Base-by-base conservation (phyloP, 1,140 invertebrate species). In the Formica selysi region DNA sequence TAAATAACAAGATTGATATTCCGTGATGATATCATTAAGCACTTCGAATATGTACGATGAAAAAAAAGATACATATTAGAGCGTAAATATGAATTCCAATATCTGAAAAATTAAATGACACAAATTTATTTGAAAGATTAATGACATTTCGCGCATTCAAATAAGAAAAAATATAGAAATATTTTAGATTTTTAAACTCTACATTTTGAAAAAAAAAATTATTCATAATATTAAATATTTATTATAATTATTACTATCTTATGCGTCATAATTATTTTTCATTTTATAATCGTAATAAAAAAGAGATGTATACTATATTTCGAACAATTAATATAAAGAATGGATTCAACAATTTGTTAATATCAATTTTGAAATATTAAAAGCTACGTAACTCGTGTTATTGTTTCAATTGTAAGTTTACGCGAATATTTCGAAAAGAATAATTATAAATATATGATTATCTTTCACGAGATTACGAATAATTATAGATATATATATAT, bases 1-100 rank as follows among this genome's bases (percentile, higher is more conserved):
- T 91, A 89, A 91, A 90, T 91, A 88, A 90, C 64, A 65, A 87
- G 59, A 88, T 90, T 86, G 68, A 76, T 88, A 90, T 90, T 86
- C 89, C 78, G 29, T 22, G 61, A 90, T 61, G 61, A 89, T 85
- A 26, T 70, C 11, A 19, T n/a, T 67, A 71, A 57, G 54, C 41
- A 78, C 64, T 48, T 44, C 26, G 36, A 41, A 38, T 44, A 68
- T 61, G 8, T 16, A 10, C n/a, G 41, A 54, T 8, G 16, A 7
- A 83, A 74, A 16, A 22, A 26, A 36, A n/a, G 44, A 4, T 11
- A 48, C 4, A 48, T 16, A 16, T 3, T 11, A 61, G n/a, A 64
- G 38, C 13, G 19, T 62, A 84, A 90, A 87, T 83, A 73, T 89
- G 76, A 83, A 65, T 89, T 61, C 57, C 16, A 76, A n/a, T 26